Evolutionary conservation across 2,797 vertebrate genomes (phyloP).

Genomic region (Balearica regulorum): DNA sequence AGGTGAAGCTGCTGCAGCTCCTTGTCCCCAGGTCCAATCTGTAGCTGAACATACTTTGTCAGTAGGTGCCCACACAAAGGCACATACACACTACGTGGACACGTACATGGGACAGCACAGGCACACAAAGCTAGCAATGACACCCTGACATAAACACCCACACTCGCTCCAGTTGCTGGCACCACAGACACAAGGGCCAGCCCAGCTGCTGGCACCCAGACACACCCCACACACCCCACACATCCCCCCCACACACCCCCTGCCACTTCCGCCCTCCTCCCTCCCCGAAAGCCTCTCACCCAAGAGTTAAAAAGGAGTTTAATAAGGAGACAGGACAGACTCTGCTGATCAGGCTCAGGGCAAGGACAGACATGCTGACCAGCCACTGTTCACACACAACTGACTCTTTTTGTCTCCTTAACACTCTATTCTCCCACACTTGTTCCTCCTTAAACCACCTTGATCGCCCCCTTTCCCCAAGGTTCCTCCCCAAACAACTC

Average conservation of each 20-base stretch:
- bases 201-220: background rate
- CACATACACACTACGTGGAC: background rate
- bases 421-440: background rate
- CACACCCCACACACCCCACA: too few relatives aligned
- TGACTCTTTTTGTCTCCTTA: background rate
- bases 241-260: too few relatives aligned
- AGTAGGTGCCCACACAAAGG: background rate
- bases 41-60: background rate
- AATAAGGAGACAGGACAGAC: background rate
- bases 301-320: background rate
- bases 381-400: background rate
- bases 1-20: background rate
- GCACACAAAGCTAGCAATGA: background rate
- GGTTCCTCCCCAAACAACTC: background rate
- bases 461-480: background rate
- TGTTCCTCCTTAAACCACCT: background rate
- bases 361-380: background rate
- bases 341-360: background rate
- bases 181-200: background rate
- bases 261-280: too few relatives aligned
- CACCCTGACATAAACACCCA: background rate
- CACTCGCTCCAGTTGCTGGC: background rate
- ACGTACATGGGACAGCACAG: background rate
- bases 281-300: background rate
- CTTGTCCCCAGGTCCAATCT: background rate